Base-by-base conservation (phyloP, 2,797 vertebrate genomes). In the Meda fulgida region DNA sequence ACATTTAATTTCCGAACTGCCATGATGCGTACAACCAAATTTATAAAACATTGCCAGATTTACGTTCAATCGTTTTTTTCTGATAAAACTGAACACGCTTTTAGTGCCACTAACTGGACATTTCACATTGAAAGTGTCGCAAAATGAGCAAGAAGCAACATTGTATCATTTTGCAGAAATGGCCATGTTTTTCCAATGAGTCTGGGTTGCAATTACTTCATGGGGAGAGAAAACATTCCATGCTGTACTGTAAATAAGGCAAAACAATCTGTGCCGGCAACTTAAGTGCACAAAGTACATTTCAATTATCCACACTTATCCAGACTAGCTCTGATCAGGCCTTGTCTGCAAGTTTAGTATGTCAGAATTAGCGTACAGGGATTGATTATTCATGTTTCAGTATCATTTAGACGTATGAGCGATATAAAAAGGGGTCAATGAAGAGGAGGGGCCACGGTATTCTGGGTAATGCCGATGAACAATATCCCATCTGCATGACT, bases 401-500 rank as follows among this genome's bases (percentile, higher is more conserved):
- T 34, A 40, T 55, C 11, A 73, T 75, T 77, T 71, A 63, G 26
- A 72, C 60, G 53, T 83, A 60, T 31, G 8, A 34, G 36, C 26
- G 58, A 67, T 73, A 84, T 72, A 75, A 83, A 83, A 69, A 76
- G 72, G 29, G 86, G 83, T 81, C 80, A 81, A 70, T 70, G 78
- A 76, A 38, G 26, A 31, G 76, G 75, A 76, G 84, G 84, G 80
- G 65, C 23, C 21, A 29, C 63, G 48, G 76, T 80, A 89, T 82
- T 86, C 60, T 63, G 82, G 77, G 53, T 81, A 84, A 29, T 70
- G 60, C 60, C 76, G 69, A n/a, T 81, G 72, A 89, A 89, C 85
- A 89, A 88, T 89, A 70, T 65, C 80, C 88, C 83, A 79, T 89
- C 84, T 87, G 87, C 76, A 89, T 77, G 58, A 69, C 78, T 21